Evolutionary conservation across 2,797 vertebrate genomes (phyloP).

Genomic region (Pipistrellus kuhlii): DNA sequence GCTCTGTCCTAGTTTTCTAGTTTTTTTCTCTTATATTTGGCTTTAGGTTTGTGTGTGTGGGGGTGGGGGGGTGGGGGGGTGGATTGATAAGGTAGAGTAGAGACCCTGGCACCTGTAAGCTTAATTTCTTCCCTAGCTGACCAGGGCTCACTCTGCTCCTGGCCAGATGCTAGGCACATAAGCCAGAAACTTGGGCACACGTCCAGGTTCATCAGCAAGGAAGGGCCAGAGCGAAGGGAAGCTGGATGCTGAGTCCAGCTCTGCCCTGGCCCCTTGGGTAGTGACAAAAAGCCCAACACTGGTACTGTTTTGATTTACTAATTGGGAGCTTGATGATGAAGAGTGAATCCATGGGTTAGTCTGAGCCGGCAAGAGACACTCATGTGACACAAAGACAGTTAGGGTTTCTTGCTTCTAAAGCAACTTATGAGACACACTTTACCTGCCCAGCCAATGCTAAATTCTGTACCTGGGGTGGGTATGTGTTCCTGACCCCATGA

Average conservation of each 20-base stretch:
- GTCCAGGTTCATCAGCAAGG: neutral
- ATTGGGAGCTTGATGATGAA: neutral
- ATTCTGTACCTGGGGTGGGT: neutral
- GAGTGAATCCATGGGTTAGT: constrained; percentile 40
- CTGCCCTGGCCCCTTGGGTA: neutral
- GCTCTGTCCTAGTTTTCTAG: constrained; percentile 24
- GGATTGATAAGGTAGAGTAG: neutral
- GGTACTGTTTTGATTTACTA: constrained; percentile 50
- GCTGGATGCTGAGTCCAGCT: neutral
- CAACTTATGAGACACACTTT: neutral
- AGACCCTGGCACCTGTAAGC: accelerated
- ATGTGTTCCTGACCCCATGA: neutral
- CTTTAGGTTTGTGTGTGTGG: neutral
- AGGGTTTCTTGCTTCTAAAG: constrained; percentile 55
- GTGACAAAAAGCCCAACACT: neutral
- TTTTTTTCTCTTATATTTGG: neutral
- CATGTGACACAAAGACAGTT: neutral
- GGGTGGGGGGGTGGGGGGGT: no score
- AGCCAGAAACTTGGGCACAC: neutral
- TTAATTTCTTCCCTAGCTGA: neutral
- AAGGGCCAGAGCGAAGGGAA: neutral
- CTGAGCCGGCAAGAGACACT: neutral
- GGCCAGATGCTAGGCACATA: neutral
- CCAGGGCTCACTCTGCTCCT: neutral
- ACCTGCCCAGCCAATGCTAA: neutral